Conservation (phyloP, 2,888 invertebrate species). For the Noctua comes region DNA sequence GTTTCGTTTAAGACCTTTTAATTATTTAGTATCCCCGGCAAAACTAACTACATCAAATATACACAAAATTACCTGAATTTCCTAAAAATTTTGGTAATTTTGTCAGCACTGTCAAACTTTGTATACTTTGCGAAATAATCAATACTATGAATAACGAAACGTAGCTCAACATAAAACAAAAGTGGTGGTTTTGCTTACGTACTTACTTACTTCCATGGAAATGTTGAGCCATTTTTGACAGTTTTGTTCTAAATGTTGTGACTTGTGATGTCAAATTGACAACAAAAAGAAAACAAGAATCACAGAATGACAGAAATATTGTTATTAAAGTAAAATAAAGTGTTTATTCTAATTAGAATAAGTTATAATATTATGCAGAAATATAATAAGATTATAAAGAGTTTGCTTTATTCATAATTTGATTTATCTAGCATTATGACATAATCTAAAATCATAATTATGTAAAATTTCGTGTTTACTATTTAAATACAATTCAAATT, state of each 20-base stretch:
- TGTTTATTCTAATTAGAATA: not conserved
- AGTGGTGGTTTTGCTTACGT: rapidly evolving
- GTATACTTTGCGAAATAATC: not conserved
- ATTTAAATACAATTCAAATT: not conserved
- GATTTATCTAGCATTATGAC: not conserved
- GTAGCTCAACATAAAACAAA: not conserved
- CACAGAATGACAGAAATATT: not conserved
- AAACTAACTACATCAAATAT: not conserved
- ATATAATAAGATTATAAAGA: not conserved
- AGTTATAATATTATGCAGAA: not conserved
- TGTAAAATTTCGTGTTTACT: not conserved
- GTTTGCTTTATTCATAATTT: not conserved
- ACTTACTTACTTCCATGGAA: slow-evolving; percentile 29
- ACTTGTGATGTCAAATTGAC: slow-evolving; percentile 9
- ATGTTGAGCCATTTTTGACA: slow-evolving; percentile 1
- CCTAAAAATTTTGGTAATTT: not conserved
- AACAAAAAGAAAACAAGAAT: slow-evolving; percentile 10
- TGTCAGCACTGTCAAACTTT: not conserved
- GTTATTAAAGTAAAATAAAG: not conserved
- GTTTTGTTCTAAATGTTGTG: not conserved
- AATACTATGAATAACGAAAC: slow-evolving; percentile 17
- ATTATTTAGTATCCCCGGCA: not conserved
- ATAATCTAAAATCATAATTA: not conserved
- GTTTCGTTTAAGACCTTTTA: slow-evolving; percentile 35
- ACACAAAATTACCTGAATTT: not conserved